A percentile compares a stretch with the other conserved stretches of the same genome.
phyloP scores from a whole-genome alignment of 1,140 invertebrate species.

The Conopomorpha cramerella region DNA sequence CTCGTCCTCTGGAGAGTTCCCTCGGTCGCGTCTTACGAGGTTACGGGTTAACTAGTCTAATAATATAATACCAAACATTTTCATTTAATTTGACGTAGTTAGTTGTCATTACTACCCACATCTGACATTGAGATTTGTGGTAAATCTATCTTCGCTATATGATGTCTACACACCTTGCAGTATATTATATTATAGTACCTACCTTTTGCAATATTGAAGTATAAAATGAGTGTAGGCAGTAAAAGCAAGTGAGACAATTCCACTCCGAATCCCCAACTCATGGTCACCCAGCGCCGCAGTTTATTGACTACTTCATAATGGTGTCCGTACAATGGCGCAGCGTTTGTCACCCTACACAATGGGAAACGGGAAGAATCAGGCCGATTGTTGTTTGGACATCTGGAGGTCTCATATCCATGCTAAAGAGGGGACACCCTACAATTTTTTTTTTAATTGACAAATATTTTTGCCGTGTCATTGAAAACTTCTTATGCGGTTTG shows the following conservation, averaged over 20 bases:
- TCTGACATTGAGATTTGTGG: no score
- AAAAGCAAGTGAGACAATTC: no score
- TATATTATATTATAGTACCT: background rate
- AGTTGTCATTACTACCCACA: no score
- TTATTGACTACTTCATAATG: background rate
- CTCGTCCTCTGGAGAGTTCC: no score
- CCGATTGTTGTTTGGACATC: background rate
- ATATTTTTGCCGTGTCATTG: background rate
- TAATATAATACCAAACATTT: no score
- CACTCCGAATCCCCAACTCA: no score
- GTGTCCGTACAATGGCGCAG: background rate
- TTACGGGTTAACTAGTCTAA: no score
- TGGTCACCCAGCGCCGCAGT: conserved; percentile 29
- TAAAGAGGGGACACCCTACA: background rate
- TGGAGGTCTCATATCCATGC: background rate
- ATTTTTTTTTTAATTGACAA: no score
- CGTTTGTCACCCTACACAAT: background rate
- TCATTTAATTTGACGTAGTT: background rate
- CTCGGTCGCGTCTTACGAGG: no score
- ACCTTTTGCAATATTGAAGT: background rate
- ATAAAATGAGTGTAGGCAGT: background rate
- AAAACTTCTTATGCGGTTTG: no score
- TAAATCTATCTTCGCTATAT: no score
- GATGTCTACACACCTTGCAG: no score
- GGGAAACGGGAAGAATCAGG: background rate